A percentile compares a stretch with the other conserved stretches of the same genome.
Conservation (phyloP, 2,797 vertebrate genomes). For the Perdix hodgsoniae region DNA sequence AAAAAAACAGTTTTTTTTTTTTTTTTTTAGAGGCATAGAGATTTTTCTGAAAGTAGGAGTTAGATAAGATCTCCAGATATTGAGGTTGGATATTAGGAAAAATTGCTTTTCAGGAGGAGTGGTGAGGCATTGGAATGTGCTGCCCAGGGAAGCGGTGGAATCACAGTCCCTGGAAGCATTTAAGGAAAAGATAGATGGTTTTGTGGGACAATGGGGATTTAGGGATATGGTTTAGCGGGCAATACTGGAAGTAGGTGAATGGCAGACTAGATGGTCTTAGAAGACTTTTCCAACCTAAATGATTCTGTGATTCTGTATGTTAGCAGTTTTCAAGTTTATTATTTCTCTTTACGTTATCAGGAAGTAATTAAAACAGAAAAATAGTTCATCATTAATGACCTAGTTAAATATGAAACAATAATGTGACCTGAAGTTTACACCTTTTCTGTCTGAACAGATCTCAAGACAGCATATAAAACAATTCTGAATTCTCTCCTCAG, state of each 20-base stretch:
- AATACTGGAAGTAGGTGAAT: too few relatives aligned
- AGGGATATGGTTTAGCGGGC: too few relatives aligned
- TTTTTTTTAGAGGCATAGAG: not conserved
- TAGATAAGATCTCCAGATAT: not conserved
- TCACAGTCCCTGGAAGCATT: too few relatives aligned
- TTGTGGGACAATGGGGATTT: too few relatives aligned
- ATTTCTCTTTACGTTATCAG: not conserved
- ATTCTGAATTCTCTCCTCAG: conserved; percentile 19
- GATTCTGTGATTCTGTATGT: not conserved
- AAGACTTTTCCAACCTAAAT: too few relatives aligned
- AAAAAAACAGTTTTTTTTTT: not conserved
- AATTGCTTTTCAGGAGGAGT: too few relatives aligned
- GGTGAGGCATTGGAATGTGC: too few relatives aligned
- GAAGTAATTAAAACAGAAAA: not conserved
- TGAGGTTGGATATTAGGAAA: too few relatives aligned
- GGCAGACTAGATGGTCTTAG: too few relatives aligned
- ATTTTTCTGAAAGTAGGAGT: not conserved
- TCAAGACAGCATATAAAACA: conserved; percentile 22
- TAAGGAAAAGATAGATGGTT: too few relatives aligned
- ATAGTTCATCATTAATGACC: not conserved
- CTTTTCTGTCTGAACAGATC: not conserved
- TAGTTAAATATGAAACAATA: not conserved
- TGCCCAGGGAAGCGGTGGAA: too few relatives aligned
- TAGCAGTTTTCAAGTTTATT: not conserved
- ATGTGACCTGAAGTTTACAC: not conserved